These are phyloP conservation scores for Protosalanx chinensis DNA, from an alignment of 2,797 vertebrate genomes.

Conservation along the genomic window DNA sequence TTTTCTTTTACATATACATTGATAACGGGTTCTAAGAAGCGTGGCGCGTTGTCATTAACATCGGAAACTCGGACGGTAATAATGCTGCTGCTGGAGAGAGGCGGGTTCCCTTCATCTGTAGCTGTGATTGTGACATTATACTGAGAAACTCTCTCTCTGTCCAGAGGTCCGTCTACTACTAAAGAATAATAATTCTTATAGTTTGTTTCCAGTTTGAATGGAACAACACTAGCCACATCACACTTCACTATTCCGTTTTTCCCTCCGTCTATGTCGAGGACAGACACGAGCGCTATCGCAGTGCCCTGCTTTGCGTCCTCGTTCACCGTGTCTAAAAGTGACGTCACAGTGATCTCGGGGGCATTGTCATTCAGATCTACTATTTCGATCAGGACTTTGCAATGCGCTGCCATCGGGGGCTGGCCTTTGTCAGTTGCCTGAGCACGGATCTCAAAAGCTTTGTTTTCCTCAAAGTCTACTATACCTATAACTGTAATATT, in stretches of 20 bases:
- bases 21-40: slow-evolving; percentile 24
- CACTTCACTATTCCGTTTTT: slow-evolving; percentile 67
- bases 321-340: slow-evolving; percentile 60
- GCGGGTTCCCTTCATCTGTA: slow-evolving; percentile 70
- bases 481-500: slow-evolving; percentile 63
- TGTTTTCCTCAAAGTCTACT: slow-evolving; percentile 63
- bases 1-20: slow-evolving; percentile 48
- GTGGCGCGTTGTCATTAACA: slow-evolving; percentile 57
- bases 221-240: slow-evolving; percentile 41
- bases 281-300: slow-evolving; percentile 66
- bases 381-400: slow-evolving; percentile 73
- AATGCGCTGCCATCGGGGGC: slow-evolving; percentile 64
- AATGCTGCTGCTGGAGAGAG: slow-evolving; percentile 33
- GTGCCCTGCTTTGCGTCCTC: slow-evolving; percentile 69
- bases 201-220: slow-evolving; percentile 8
- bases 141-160: slow-evolving; percentile 69
- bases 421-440: slow-evolving; percentile 70
- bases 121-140: slow-evolving; percentile 79
- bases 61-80: slow-evolving; percentile 70
- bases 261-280: slow-evolving; percentile 70
- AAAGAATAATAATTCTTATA: slow-evolving; percentile 50
- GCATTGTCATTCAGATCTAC: slow-evolving; percentile 75
- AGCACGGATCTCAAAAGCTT: slow-evolving; percentile 55
- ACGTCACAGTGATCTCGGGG: slow-evolving; percentile 67
- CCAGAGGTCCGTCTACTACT: slow-evolving; percentile 41